These are phyloP conservation scores for Glandiceps talaboti DNA, from an alignment of 53 echinoderm and acorn worm genomes.

Conservation along the genomic window DNA sequence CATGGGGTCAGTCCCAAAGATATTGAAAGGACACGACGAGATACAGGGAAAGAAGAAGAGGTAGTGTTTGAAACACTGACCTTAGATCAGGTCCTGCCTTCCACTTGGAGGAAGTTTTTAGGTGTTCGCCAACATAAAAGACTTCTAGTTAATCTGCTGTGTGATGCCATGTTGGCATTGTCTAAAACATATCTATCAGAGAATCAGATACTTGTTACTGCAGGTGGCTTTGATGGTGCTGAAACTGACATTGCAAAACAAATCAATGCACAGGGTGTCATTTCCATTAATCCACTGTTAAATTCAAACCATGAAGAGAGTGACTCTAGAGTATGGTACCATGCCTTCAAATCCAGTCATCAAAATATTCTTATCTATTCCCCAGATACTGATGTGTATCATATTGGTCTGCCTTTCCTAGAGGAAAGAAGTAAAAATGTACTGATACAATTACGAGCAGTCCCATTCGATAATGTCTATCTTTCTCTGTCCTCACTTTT, in stretches of 20 bases:
- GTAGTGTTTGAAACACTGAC: too few relatives aligned
- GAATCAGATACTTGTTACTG: background rate
- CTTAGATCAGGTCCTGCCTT: too few relatives aligned
- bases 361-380: slow-evolving; percentile 15
- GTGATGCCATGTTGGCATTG: too few relatives aligned
- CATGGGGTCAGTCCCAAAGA: too few relatives aligned
- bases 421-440: background rate
- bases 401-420: slow-evolving; percentile 27
- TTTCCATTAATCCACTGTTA: background rate
- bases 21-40: too few relatives aligned
- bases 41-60: too few relatives aligned
- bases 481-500: background rate
- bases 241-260: slow-evolving; percentile 11
- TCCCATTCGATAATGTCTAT: slow-evolving; percentile 18
- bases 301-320: slow-evolving; percentile 3
- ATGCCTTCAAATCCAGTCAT: slow-evolving; percentile 3
- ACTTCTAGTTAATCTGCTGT: too few relatives aligned
- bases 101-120: too few relatives aligned
- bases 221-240: slow-evolving; percentile 27
- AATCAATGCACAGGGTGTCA: background rate
- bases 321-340: slow-evolving; percentile 35
- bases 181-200: too few relatives aligned
- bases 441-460: background rate
- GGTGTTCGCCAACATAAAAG: too few relatives aligned
- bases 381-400: slow-evolving; percentile 30